phyloP scores from a whole-genome alignment of 2,888 invertebrate genomes.

The Aphidius colemani region DNA sequence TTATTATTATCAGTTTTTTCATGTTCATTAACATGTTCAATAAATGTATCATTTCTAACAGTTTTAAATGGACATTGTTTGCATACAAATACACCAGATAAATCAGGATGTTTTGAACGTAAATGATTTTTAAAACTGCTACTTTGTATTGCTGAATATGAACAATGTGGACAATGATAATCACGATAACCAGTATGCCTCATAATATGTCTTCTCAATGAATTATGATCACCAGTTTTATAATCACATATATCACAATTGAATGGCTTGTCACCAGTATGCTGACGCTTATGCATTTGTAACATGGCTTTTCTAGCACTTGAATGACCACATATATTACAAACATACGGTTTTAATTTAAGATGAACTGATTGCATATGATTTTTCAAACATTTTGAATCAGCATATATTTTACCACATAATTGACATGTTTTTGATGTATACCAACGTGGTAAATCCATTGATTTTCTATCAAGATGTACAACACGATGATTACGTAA shows the following conservation, averaged over 20 bases:
- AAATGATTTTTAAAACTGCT: slow-evolving; percentile 70
- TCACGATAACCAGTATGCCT: slow-evolving; percentile 65
- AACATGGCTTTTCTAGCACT: slow-evolving; percentile 74
- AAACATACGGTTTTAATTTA: slow-evolving; percentile 74
- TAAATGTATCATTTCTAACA: slow-evolving; percentile 64
- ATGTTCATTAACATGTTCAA: slow-evolving; percentile 65
- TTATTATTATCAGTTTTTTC: slow-evolving; percentile 48
- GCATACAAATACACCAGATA: slow-evolving; percentile 62
- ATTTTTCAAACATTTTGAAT: slow-evolving; percentile 70
- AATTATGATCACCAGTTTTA: slow-evolving; percentile 77
- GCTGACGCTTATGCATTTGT: slow-evolving; percentile 74
- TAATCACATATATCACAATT: slow-evolving; percentile 73
- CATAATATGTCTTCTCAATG: slow-evolving; percentile 70
- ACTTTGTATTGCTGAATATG: slow-evolving; percentile 73
- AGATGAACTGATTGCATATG: slow-evolving; percentile 76
- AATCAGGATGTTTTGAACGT: slow-evolving; percentile 62
- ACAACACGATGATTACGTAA: slow-evolving; percentile 67
- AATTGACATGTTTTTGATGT: slow-evolving; percentile 70
- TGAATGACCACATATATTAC: slow-evolving; percentile 75
- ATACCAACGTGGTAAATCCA: slow-evolving; percentile 61
- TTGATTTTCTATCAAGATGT: slow-evolving; percentile 59
- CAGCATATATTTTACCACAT: slow-evolving; percentile 72
- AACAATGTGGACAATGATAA: slow-evolving; percentile 71
- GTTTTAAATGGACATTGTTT: slow-evolving; percentile 65
- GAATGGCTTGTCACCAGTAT: slow-evolving; percentile 79